phyloP scores from a whole-genome alignment of 2,888 invertebrate species.

The Hypena proboscidalis region DNA sequence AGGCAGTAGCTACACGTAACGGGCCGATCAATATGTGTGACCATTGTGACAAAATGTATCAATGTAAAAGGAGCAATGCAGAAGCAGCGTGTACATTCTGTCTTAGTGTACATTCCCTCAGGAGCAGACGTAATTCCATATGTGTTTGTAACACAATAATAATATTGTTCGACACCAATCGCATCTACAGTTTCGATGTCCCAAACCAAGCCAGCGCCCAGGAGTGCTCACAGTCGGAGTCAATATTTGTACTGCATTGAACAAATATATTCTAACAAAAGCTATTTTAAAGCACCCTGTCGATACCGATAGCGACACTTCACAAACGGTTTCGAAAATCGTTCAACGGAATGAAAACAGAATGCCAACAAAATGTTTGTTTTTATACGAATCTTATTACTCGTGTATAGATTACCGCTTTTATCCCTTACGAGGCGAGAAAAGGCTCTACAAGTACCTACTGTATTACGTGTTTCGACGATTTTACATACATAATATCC shows the following conservation, averaged over 20 bases:
- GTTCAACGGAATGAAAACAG: conserved; percentile 14
- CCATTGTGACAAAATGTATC: no score
- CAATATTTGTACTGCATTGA: conserved; percentile 61
- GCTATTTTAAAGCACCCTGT: conserved; percentile 45
- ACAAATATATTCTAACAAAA: conserved; percentile 51
- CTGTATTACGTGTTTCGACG: conserved; percentile 15
- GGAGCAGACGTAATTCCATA: no score
- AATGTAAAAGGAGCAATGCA: no score
- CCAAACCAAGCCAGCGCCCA: conserved; percentile 34
- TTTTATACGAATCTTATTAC: conserved; percentile 25
- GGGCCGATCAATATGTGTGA: no score
- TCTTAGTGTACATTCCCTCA: no score
- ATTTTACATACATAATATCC: conserved; percentile 15
- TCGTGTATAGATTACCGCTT: conserved; percentile 21
- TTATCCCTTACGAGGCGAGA: conserved; percentile 27
- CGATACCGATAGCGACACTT: conserved; percentile 38
- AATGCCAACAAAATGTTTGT: conserved; percentile 11
- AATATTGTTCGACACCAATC: conserved; percentile 45
- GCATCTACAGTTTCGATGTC: conserved; percentile 42
- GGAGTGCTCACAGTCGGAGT: conserved; percentile 51
- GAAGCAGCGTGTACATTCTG: no score
- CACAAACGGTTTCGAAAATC: conserved; percentile 35
- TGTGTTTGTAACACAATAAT: no score
- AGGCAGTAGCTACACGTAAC: no score
- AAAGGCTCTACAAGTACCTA: conserved; percentile 14